phyloP scores from a whole-genome alignment of 2,797 vertebrate genomes.

The Sebastes oblongus region DNA sequence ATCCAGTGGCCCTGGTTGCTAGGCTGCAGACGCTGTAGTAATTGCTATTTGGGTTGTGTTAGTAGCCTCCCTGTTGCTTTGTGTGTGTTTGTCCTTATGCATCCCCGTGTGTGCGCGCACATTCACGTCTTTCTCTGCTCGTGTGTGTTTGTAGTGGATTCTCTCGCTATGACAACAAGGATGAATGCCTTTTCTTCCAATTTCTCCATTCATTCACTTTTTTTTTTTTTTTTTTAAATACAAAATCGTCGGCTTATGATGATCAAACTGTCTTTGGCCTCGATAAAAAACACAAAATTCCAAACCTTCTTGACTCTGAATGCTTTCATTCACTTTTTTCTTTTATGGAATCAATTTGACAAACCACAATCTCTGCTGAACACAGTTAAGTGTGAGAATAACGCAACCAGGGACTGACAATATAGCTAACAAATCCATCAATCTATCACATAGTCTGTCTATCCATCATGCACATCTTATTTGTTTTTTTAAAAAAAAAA shows the following conservation, averaged over 20 bases:
- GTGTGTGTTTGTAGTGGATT: constrained; percentile 38
- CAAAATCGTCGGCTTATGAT: not conserved
- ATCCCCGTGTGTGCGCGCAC: not conserved
- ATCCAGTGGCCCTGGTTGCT: constrained; percentile 70
- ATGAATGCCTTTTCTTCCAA: constrained; percentile 39
- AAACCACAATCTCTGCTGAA: constrained; percentile 6
- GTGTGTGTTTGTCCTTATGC: constrained; percentile 27
- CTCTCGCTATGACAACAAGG: constrained; percentile 49
- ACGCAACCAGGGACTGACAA: not conserved
- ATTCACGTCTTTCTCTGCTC: constrained; percentile 26
- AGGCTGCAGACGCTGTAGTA: constrained; percentile 66
- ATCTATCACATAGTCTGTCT: not conserved
- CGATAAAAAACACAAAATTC: not conserved
- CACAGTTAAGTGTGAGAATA: not conserved
- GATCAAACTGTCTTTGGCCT: not conserved
- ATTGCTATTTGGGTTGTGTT: constrained; percentile 70
- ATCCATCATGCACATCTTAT: constrained; percentile 14
- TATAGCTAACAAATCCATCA: not conserved
- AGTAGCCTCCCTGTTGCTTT: constrained; percentile 61
- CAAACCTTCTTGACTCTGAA: not conserved
- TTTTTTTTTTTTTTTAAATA: not conserved
- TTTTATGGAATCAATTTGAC: constrained; percentile 13
- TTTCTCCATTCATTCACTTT: constrained; percentile 27
- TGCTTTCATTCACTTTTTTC: not conserved
- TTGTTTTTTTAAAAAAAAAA: not conserved